Evolutionary conservation across 53 echinoderm and acorn worm species (phyloP), one percentile per base, ranked within the genome.

Genomic region (Antedon mediterranea): DNA sequence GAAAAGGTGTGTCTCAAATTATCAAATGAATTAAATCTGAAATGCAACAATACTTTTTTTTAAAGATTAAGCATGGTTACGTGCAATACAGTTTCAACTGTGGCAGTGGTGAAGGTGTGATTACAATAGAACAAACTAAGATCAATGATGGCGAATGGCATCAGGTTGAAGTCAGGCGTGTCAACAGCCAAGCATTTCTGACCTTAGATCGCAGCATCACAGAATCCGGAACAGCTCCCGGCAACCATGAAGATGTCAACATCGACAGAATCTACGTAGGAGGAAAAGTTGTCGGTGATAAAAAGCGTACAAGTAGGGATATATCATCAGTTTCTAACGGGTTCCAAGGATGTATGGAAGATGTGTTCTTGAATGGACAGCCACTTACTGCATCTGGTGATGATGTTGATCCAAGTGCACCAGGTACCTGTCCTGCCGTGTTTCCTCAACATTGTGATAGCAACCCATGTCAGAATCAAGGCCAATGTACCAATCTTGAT

Each of bases 111-210:
- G 89, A 89, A 72, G 95, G 87, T 0, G 79, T 78, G 29, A 82
- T 92, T 32, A 87, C 78, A 31, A 79, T 95, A 71, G 82, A 78
- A 29, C 82, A 81, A 34, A 86, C 85, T 75, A 85, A 78, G 74
- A 89, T 95, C 5, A 82, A 92, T 74, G 95, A 95, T 41, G 89
- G 85, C 43, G 32, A 75, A 31, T 95, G 95, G 97, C 97, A 97
- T 81, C 83, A 92, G 73, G 85, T 97, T n/a, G 76, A 82, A 0
- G 75, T 97, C 72, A 86, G 84, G 32, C 85, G 90, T 7, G 81
- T 80, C 28, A 84, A 84, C 72, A 97, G 89, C 76, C 80, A 83
- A 23, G 97, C 97, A 29, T 89, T 82, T 26, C 73, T 97, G 1
- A 89, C 81, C 34, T 81, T 97, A 0, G 97, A 97, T 78, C 86